Evolutionary conservation across 2,113 vertebrate genomes (phyloP).

Genomic region (Climacteris rufus): DNA sequence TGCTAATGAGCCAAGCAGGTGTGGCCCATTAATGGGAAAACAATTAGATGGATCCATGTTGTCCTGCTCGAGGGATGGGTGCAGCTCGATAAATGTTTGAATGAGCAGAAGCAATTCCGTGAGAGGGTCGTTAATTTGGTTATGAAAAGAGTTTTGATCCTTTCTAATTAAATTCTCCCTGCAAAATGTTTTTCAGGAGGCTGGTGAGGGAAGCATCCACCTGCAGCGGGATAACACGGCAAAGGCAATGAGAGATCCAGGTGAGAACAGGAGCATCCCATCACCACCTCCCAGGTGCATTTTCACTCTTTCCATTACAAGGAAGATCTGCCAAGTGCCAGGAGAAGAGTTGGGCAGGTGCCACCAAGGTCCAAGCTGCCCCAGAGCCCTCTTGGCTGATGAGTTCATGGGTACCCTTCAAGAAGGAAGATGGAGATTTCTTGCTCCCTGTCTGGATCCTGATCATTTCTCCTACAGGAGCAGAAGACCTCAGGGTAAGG

Average conservation of each 20-base stretch:
- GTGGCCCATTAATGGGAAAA: background rate
- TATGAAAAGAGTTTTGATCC: background rate
- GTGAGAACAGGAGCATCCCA: background rate
- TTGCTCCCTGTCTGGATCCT: background rate
- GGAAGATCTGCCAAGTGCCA: background rate
- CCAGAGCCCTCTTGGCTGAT: background rate
- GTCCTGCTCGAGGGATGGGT: background rate
- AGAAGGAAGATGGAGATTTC: background rate
- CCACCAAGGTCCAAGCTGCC: background rate
- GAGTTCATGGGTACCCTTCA: background rate
- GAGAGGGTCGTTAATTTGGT: background rate
- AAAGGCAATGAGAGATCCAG: background rate
- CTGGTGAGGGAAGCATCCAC: background rate
- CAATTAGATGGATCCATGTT: background rate
- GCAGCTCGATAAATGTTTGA: background rate
- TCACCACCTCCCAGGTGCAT: background rate
- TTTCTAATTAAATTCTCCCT: background rate
- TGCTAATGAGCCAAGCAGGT: background rate
- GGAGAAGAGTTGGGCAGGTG: background rate
- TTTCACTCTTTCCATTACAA: background rate
- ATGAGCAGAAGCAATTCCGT: background rate
- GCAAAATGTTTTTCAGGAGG: fast-evolving
- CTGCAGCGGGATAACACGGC: background rate
- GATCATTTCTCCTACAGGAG: background rate
- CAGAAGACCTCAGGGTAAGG: background rate